Evolutionary conservation across 2,113 vertebrate genomes (phyloP).

Genomic region (Melanotaenia duboulayi): DNA sequence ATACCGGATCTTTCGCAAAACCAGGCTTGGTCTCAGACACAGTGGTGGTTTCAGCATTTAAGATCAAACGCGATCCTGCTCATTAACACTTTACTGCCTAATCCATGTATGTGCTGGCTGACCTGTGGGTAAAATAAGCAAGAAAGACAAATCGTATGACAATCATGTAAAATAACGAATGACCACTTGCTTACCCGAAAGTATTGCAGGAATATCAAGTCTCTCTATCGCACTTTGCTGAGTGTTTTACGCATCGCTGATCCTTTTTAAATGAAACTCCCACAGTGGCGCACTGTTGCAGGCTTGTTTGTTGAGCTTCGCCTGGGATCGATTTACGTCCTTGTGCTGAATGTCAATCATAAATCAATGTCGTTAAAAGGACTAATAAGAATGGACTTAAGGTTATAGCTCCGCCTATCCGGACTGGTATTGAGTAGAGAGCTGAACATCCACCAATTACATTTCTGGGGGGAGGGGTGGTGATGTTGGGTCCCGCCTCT

Average conservation of each 20-base stretch:
- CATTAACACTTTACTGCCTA: neutral
- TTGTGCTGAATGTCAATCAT: constrained; percentile 16
- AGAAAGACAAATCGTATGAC: constrained; percentile 18
- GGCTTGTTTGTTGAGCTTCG: neutral
- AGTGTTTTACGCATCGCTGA: neutral
- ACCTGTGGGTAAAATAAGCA: neutral
- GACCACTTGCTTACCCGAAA: constrained; percentile 42
- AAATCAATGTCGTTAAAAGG: neutral
- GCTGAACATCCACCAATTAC: constrained; percentile 39
- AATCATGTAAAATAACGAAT: constrained; percentile 20
- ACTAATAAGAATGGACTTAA: constrained; percentile 21
- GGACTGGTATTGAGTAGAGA: neutral
- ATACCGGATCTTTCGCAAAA: no score
- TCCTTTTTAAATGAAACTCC: no score
- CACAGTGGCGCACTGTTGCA: neutral
- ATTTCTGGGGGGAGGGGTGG: rapidly evolving
- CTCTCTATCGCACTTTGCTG: constrained; percentile 5
- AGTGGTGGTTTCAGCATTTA: neutral
- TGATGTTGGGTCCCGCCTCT: constrained; percentile 5
- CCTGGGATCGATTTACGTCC: constrained; percentile 15
- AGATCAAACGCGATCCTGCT: neutral
- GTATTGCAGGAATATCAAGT: neutral
- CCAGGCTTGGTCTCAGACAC: neutral
- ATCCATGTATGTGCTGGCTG: neutral
- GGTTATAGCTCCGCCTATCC: neutral